phyloP scores from a whole-genome alignment of 2,113 vertebrate genomes.

The Xyrauchen texanus region DNA sequence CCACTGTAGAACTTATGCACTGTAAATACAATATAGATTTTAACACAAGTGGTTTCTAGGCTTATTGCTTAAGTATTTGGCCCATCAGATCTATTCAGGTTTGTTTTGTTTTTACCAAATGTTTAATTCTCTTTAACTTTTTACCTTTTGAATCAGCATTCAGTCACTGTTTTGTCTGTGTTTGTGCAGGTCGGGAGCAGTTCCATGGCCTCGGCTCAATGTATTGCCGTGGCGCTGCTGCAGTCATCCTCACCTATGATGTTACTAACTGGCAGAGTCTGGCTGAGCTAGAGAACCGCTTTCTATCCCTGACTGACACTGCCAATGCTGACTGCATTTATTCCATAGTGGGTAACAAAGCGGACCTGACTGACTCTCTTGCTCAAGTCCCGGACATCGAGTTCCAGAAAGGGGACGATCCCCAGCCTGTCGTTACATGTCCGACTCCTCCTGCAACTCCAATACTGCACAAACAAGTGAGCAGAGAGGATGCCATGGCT shows the following conservation, averaged over 20 bases:
- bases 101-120: background rate
- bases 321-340: slow-evolving; percentile 91
- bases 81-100: background rate
- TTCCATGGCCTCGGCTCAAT: slow-evolving; percentile 96
- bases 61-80: too few species aligned
- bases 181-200: slow-evolving; percentile 86
- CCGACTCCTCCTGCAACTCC: slow-evolving; percentile 59
- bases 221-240: slow-evolving; percentile 92
- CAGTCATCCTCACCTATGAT: slow-evolving; percentile 90
- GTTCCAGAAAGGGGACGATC: slow-evolving; percentile 29
- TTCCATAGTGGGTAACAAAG: slow-evolving; percentile 92
- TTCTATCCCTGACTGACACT: slow-evolving; percentile 90
- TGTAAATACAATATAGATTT: too few species aligned
- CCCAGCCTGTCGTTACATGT: slow-evolving; percentile 53
- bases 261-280: slow-evolving; percentile 90
- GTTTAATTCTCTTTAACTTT: background rate
- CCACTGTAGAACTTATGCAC: too few species aligned
- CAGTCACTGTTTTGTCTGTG: background rate
- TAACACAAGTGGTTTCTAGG: too few species aligned
- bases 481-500: slow-evolving; percentile 78
- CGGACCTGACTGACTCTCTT: slow-evolving; percentile 80
- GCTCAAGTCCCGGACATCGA: slow-evolving; percentile 34
- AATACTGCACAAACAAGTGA: slow-evolving; percentile 77
- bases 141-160: background rate
- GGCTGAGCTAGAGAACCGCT: slow-evolving; percentile 89